Evolutionary conservation across 2,888 invertebrate genomes (phyloP), one percentile per base, ranked within the genome.

Genomic region (Latheticus oryzae): DNA sequence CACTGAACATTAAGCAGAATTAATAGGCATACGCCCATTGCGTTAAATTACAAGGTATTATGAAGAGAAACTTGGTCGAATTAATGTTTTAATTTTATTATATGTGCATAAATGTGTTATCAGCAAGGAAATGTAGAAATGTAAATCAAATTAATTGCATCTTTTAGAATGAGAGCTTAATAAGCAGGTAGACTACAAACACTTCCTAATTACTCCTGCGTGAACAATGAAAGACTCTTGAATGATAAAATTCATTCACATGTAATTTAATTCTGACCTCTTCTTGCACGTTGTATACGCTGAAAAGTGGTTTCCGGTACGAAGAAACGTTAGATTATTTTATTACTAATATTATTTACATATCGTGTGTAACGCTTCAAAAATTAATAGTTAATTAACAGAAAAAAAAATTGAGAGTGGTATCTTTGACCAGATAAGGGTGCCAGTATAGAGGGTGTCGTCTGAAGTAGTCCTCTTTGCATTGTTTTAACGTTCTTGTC

Each of bases 401-500:
- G 19, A 23, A 33, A 11, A 51, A 51, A 48, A 55, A 35, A 28
- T 13, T 28, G n/a, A 5, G 30, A 53, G 19, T 30, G 47, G 43
- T 43, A 45, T 37, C 56, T 57, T 58, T 53, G 58, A 58, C 58
- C 58, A 65, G 68, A 70, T 71, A 71, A 70, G 71, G 71, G 71
- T 59, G 71, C 71, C 71, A 61, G 60, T 68, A 71, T 66, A 55
- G 55, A 62, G 67, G 64, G 66, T 64, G 66, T 64, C 51, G 50
- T 51, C 58, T 69, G 60, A 65, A 71, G 68, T 66, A 68, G 59
- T 62, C 67, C 62, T 61, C 63, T 73, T 71, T 58, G 58, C 73
- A 74, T 75, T 75, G 75, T 75, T 74, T 74, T 71, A 73, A 64
- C 72, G 74, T 73, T 69, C 73, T 73, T 71, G 71, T 73, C 72